Percentiles rank a stretch among this genome's conserved stretches.
These are phyloP conservation scores for Sylvietta virens DNA, from an alignment of 2,113 vertebrate species.

Conservation along the genomic window DNA sequence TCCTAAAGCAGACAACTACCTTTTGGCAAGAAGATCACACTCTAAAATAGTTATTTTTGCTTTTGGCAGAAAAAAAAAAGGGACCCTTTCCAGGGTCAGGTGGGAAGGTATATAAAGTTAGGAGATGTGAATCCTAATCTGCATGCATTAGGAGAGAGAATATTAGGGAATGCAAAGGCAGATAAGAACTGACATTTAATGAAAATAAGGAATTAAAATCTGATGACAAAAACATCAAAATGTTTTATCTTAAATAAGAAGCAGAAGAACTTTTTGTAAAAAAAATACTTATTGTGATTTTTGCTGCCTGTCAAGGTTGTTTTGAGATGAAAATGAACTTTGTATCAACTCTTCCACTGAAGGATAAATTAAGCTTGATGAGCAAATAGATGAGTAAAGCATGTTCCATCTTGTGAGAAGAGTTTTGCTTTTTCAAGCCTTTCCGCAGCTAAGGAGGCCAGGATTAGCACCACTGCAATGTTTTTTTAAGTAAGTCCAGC, in stretches of 20 bases:
- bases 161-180: neutral
- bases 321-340: constrained; percentile 22
- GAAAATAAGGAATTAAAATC: neutral
- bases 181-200: neutral
- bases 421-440: constrained; percentile 15
- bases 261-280: neutral
- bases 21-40: neutral
- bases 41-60: neutral
- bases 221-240: neutral
- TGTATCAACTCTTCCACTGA: neutral
- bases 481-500: constrained; percentile 3
- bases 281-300: neutral
- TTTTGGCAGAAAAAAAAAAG: neutral
- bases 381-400: constrained; percentile 15
- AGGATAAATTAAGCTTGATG: constrained; percentile 44
- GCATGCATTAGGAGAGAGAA: neutral
- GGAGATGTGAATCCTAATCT: neutral
- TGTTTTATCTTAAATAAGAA: neutral
- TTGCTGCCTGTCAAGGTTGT: neutral
- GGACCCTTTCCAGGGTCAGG: neutral
- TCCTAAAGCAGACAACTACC: neutral
- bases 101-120: neutral
- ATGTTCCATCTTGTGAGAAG: constrained; percentile 10
- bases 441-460: constrained; percentile 2
- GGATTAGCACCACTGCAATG: constrained; percentile 13